Evolutionary conservation across 2,888 invertebrate genomes (phyloP), one percentile per base, ranked within the genome.

Genomic region (Notocelia uddmanniana): DNA sequence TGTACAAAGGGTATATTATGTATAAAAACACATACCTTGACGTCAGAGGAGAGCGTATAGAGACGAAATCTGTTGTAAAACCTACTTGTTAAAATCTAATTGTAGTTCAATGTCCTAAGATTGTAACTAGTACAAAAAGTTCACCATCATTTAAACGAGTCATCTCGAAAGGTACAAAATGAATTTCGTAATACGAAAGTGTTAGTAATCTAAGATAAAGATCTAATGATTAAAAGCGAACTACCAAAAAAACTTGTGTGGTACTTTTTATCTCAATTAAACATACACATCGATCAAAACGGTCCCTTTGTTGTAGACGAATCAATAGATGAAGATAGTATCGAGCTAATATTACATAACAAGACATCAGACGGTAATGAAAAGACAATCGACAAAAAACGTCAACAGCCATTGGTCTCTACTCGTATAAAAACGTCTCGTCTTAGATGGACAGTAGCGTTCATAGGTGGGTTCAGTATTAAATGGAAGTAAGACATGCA

Each of bases 281-380:
- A 78, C 76, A 77, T 75, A 83, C 79, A 80, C 78, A 75, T 76
- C 75, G 81, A 80, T 81, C 79, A 77, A 75, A 75, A 77, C 59
- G 63, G 58, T 69, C 55, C 15, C 68, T 68, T 78, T 80, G 78
- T 75, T 78, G 81, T 80, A 80, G 83, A 87, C 81, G 81, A 88
- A 85, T 88, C 88, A 88, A 89, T 88, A 76, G 79, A 76, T 68
- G 68, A 68, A 83, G 91, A 92, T 92, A 79, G 83, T 89, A 92
- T 92, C 92, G 74, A 83, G 84, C 83, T 86, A 89, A 87, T 87
- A 85, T 89, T 88, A 89, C 87, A 89, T 84, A 90, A 89, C 87
- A 85, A 84, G 81, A 76, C 84, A 81, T 82, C 83, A 81, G 77
- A 78, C 79, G 76, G 79, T 86, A 86, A 86, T 86, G 83, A 85